Evolutionary conservation across 2,797 vertebrate species (phyloP), one percentile per base, ranked within the genome.

Genomic region (Gephyroberyx darwinii): DNA sequence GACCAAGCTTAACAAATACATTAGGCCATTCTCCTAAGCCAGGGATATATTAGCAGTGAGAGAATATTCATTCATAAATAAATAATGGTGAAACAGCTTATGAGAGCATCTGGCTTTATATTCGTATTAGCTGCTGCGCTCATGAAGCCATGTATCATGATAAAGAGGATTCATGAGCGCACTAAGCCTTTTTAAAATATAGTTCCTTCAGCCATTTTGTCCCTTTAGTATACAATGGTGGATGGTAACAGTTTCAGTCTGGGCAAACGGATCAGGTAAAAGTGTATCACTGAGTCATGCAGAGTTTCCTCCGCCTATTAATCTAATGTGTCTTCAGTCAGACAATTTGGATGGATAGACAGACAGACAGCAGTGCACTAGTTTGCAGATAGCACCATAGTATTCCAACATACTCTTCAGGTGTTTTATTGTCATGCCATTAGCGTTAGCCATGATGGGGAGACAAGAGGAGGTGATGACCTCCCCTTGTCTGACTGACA

Each of bases 31-130:
- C 80, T 77, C 83, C 70, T 69, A 77, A 86, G 84, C 86, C 75
- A 9, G 52, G 83, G 86, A 90, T 81, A 85, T 89, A 90, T 90
- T 87, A 91, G 81, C 82, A 78, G 88, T 80, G 82, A 80, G 81
- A 87, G 70, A 84, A 89, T 86, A 90, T 93, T 87, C 77, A 83
- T 86, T 88, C 86, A 86, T 93, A 83, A 93, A 93, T 93, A 92
- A 91, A 90, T 91, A 89, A 92, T 90, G 89, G 77, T 58, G 78
- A 78, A 85, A 81, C 80, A 75, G 85, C 87, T 88, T 90, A 90
- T 86, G 84, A 88, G 83, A 81, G 89, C 85, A 90, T 92, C 82
- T 90, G 88, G 90, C 77, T 89, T 82, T 77, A 83, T 85, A 84
- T 88, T 65, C 65, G 13, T 83, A 89, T 88, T 88, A 90, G 84